These are phyloP conservation scores for Blastobasis lacticolella DNA, from an alignment of 2,888 invertebrate genomes.

Conservation along the genomic window DNA sequence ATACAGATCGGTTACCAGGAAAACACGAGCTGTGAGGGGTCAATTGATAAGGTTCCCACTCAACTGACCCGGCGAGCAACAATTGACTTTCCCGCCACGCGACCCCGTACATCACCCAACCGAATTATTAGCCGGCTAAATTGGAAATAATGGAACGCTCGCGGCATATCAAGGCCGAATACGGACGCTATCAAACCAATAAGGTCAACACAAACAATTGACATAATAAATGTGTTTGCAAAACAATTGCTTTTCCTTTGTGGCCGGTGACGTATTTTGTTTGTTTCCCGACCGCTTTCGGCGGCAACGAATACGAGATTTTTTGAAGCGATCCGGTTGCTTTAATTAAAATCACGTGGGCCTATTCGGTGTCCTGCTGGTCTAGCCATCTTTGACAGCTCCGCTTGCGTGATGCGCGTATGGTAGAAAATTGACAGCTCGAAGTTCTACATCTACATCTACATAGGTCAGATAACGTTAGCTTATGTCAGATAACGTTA, in stretches of 20 bases:
- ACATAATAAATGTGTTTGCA: constrained; percentile 17
- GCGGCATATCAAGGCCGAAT: constrained; percentile 16
- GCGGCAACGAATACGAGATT: too few relatives aligned
- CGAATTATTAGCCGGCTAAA: constrained; percentile 20
- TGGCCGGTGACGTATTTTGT: not conserved
- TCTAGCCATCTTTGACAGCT: too few relatives aligned
- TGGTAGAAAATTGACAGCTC: too few relatives aligned
- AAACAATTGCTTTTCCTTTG: constrained; percentile 2
- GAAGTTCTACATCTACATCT: too few relatives aligned
- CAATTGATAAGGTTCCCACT: constrained; percentile 8
- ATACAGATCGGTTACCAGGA: too few relatives aligned
- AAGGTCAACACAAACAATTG: constrained; percentile 14
- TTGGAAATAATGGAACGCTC: constrained; percentile 17
- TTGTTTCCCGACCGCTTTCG: not conserved
- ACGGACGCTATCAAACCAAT: not conserved
- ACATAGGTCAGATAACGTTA: too few relatives aligned
- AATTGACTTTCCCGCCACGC: not conserved
- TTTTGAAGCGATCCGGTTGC: too few relatives aligned
- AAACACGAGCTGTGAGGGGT: not conserved
- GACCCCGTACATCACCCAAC: constrained; percentile 19
- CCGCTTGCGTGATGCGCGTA: too few relatives aligned
- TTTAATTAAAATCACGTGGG: too few relatives aligned
- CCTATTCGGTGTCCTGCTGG: too few relatives aligned
- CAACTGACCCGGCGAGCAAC: constrained; percentile 2
- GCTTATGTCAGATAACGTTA: too few relatives aligned